Evolutionary conservation across 2,113 vertebrate species (phyloP).

Genomic region (Aythya baeri): DNA sequence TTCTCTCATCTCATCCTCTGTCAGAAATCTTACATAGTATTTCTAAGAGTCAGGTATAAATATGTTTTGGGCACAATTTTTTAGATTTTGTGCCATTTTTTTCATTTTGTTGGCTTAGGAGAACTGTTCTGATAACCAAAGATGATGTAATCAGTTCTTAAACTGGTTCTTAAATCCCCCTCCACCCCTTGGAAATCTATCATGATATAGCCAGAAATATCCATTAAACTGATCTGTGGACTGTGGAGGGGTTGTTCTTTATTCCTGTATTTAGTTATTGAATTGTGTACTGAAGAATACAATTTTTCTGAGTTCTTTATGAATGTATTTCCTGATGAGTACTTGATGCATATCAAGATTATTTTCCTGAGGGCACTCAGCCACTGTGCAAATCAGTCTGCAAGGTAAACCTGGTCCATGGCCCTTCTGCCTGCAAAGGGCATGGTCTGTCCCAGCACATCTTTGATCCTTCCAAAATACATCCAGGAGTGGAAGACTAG

Average conservation of each 20-base stretch:
- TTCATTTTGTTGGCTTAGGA: not conserved
- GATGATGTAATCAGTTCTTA: not conserved
- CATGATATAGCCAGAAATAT: not conserved
- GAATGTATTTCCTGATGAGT: not conserved
- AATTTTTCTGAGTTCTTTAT: not conserved
- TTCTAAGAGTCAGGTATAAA: not conserved
- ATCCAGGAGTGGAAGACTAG: not conserved
- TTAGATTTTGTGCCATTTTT: not conserved
- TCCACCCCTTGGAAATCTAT: not conserved
- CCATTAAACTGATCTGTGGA: not conserved
- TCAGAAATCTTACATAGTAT: not conserved
- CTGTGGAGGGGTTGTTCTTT: not conserved
- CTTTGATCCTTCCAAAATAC: not conserved
- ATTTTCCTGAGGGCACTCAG: not conserved
- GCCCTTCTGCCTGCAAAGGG: not conserved
- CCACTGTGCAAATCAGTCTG: not conserved
- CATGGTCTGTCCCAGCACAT: not conserved
- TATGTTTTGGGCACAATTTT: not conserved
- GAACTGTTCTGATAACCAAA: not conserved
- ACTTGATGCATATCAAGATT: not conserved
- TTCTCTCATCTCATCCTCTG: not conserved
- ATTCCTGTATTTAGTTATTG: not conserved
- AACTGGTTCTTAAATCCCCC: no score
- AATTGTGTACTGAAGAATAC: not conserved
- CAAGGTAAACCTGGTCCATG: not conserved